Evolutionary conservation across 2,113 vertebrate genomes (phyloP).

Genomic region (Oryzias javanicus): DNA sequence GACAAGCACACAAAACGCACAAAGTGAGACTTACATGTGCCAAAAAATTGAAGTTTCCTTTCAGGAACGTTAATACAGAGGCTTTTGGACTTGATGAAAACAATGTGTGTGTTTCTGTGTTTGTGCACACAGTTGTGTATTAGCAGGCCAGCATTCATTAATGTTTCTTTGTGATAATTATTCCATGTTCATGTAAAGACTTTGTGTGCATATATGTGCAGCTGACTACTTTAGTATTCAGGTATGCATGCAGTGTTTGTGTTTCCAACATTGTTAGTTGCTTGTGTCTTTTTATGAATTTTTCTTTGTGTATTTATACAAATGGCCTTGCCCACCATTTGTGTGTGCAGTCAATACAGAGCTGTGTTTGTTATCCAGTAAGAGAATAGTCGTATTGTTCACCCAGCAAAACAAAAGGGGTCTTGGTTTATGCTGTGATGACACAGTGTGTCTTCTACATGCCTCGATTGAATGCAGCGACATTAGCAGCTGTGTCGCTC

Average conservation of each 20-base stretch:
- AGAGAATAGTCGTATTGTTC: constrained; percentile 55
- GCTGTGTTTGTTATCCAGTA: constrained; percentile 45
- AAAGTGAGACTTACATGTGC: constrained; percentile 15
- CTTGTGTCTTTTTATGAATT: constrained; percentile 2
- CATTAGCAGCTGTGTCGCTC: constrained; percentile 19
- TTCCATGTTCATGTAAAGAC: not conserved
- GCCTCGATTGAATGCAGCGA: constrained; percentile 6
- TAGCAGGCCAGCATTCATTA: no score
- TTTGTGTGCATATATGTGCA: constrained; percentile 4
- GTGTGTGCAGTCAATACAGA: constrained; percentile 44
- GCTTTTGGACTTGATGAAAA: constrained; percentile 16
- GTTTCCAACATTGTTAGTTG: constrained; percentile 4
- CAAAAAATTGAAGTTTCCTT: not conserved
- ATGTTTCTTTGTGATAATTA: not conserved
- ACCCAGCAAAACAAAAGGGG: constrained; percentile 53
- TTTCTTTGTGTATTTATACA: constrained; percentile 11
- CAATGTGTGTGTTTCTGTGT: not conserved
- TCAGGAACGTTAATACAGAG: constrained; percentile 34
- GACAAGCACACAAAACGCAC: constrained; percentile 8
- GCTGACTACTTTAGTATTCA: constrained; percentile 11
- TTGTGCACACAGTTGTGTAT: constrained; percentile 17
- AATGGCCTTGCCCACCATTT: constrained; percentile 21
- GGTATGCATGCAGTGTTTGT: constrained; percentile 25
- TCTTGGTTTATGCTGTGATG: constrained; percentile 48
- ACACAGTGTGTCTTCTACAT: constrained; percentile 26